Evolutionary conservation across 1,140 invertebrate species (phyloP), one percentile per base, ranked within the genome.

Genomic region (Glomeris maerens): DNA sequence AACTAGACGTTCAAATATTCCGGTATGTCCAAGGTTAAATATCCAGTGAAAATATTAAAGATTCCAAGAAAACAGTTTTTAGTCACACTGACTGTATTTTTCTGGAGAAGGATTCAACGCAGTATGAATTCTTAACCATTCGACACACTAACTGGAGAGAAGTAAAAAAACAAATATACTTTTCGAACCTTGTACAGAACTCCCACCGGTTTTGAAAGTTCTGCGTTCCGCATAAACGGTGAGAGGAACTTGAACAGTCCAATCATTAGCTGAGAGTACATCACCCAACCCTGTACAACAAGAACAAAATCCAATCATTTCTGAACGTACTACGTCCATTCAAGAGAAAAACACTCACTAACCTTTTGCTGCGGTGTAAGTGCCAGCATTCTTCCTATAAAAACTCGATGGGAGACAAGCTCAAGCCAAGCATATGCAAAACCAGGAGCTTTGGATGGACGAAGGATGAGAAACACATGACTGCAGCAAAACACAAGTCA

Each of bases 361-460:
- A n/a, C 70, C 60, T 76, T 77, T 55, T 78, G 75, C 47, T 76
- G 73, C 41, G 74, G 83, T 23, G 88, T 92, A 25, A 87, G 78
- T 0, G 87, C 88, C 10, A 98, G 71, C 70, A 98, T 86, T 48
- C 91, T 73, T 14, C 90, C 91, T 55, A 99, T 86, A 66, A 98
- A 98, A 0, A 93, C 83, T 38, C 95, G 74, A 68, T 99, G 93
- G 1, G 92, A 91, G 13, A 98, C 82, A 21, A 99, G 73, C 68
- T 99, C 95, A 29, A 99, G 68, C 95, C 96, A 99, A 14, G 94
- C 88, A 66, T 93, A 98, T 44, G 90, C 86, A 69, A 99, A 99
- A 0, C 89, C 93, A 1, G 95, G 90, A 0, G 88, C 90, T 60
- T 92, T 84, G n/a, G 79, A 78, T n/a, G 95, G 95, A 50, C 84